Evolutionary conservation across 2,797 vertebrate species (phyloP).

Genomic region (Pangasius sanitwongsei): DNA sequence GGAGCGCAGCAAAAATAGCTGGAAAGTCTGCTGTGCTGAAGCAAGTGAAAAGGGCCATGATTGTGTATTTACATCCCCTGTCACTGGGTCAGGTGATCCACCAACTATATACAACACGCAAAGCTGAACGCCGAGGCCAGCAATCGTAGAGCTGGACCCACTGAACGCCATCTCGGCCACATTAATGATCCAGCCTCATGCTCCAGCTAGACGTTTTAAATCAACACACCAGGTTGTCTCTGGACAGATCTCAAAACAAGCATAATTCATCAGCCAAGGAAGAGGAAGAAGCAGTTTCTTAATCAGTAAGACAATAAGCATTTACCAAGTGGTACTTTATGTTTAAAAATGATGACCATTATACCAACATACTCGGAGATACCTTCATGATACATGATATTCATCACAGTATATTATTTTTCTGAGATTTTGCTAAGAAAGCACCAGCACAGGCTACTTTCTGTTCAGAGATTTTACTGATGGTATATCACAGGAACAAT

Average conservation of each 20-base stretch:
- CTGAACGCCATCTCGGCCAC: neutral
- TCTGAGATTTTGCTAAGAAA: neutral
- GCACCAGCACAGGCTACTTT: neutral
- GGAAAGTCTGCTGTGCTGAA: constrained; percentile 45
- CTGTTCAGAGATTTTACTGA: neutral
- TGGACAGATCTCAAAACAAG: constrained; percentile 42
- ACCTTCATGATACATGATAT: neutral
- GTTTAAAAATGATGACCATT: neutral
- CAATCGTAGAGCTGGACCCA: neutral
- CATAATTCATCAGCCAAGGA: neutral
- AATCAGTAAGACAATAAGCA: neutral
- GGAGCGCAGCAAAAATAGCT: constrained; percentile 59
- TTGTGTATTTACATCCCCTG: constrained; percentile 65
- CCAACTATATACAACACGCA: neutral
- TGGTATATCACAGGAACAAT: neutral
- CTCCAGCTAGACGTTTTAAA: constrained; percentile 29
- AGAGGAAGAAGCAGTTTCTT: constrained; percentile 14
- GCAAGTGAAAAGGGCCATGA: constrained; percentile 47
- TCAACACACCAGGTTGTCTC: constrained; percentile 27
- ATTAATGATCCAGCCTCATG: constrained; percentile 11
- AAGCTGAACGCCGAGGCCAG: constrained; percentile 16
- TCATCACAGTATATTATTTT: neutral
- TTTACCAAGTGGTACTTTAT: neutral
- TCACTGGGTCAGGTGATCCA: constrained; percentile 60
- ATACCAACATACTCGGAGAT: neutral